Conservation (phyloP, 2,888 invertebrate species). For the Protodeltote pygarga region DNA sequence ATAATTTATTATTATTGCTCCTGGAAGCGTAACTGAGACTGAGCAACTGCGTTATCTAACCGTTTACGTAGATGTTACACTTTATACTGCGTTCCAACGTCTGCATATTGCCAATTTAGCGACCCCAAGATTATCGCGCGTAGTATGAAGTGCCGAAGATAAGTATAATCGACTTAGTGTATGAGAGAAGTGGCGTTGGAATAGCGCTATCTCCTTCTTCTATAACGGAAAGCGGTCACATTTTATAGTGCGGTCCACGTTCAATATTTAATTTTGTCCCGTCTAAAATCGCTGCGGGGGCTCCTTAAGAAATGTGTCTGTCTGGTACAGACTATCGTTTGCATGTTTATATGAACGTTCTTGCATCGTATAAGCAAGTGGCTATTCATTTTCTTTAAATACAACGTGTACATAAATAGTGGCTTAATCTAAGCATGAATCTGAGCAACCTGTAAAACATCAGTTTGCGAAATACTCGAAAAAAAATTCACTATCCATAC, state of each 20-base stretch:
- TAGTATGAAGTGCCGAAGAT: constrained; percentile 10
- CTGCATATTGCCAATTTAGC: constrained; percentile 25
- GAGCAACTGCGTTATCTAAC: constrained; percentile 33
- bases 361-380: neutral
- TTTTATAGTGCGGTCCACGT: constrained; percentile 7
- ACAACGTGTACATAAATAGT: too few species aligned
- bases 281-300: constrained; percentile 9
- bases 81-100: constrained; percentile 20
- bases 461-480: too few species aligned
- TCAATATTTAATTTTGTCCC: constrained; percentile 9
- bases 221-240: neutral
- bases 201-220: constrained; percentile 5
- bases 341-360: constrained; percentile 9
- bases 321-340: constrained; percentile 9
- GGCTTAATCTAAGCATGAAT: too few species aligned
- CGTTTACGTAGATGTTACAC: constrained; percentile 10
- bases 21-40: constrained; percentile 25
- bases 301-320: constrained; percentile 9
- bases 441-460: too few species aligned
- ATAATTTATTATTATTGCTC: constrained; percentile 33
- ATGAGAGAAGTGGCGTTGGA: constrained; percentile 2
- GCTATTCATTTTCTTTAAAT: constrained; percentile 6
- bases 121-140: constrained; percentile 17
- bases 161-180: constrained; percentile 15
- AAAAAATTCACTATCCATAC: too few species aligned